Evolutionary conservation across 2,888 invertebrate species (phyloP).

Genomic region (Drosophila tripunctata): DNA sequence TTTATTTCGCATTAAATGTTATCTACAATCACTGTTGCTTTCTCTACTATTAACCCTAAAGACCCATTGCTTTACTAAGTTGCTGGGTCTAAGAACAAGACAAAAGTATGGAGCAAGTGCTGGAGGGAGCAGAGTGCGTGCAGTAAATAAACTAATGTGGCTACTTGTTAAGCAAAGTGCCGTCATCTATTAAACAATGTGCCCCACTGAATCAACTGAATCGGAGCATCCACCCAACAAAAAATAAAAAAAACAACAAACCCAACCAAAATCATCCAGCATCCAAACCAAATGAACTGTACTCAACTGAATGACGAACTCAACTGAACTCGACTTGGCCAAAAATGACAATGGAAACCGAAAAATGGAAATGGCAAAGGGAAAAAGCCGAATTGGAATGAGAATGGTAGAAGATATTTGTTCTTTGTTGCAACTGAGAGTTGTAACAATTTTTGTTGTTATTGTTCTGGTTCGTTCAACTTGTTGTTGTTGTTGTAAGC

Average conservation of each 20-base stretch:
- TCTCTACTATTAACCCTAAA: neutral
- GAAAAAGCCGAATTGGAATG: neutral
- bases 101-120: neutral
- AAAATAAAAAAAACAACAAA: neutral
- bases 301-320: constrained; percentile 52
- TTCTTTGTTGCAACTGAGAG: constrained; percentile 36
- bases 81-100: neutral
- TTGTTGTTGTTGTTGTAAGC: constrained; percentile 39
- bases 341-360: constrained; percentile 47
- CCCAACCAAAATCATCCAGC: neutral
- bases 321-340: constrained; percentile 53
- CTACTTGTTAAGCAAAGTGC: constrained; percentile 79
- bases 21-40: too few relatives aligned
- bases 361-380: constrained; percentile 14
- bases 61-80: neutral
- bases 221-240: neutral
- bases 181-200: constrained; percentile 77
- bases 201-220: neutral
- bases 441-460: constrained; percentile 13
- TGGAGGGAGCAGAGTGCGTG: constrained; percentile 30
- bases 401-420: constrained; percentile 9
- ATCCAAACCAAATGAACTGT: constrained; percentile 38
- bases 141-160: constrained; percentile 78
- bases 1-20: too few relatives aligned
- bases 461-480: neutral